A percentile compares a stretch with the other conserved stretches of the same genome.
phyloP scores from a whole-genome alignment of 2,113 vertebrate species.

The Smithornis capensis region DNA sequence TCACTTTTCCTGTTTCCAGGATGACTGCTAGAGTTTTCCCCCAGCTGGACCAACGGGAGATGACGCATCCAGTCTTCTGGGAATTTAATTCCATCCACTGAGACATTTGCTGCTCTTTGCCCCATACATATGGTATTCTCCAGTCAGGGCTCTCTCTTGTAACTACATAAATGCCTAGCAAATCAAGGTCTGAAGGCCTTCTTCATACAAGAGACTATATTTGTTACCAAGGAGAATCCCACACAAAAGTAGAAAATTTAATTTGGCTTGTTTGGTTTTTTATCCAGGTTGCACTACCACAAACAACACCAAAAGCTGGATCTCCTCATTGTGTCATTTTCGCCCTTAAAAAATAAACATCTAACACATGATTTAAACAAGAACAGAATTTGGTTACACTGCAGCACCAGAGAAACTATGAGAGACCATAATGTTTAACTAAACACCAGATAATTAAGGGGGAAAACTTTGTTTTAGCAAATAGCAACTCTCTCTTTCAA shows the following conservation, averaged over 20 bases:
- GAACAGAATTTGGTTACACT: not conserved
- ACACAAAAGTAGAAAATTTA: not conserved
- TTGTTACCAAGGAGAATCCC: not conserved
- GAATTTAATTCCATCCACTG: not conserved
- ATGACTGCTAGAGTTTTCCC: not conserved
- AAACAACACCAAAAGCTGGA: not conserved
- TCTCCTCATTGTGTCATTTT: not conserved
- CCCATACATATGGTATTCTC: not conserved
- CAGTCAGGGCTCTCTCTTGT: not conserved
- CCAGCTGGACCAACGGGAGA: not conserved
- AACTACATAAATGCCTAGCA: not conserved
- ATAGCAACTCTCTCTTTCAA: not conserved
- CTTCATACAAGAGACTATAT: not conserved
- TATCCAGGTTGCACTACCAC: not conserved
- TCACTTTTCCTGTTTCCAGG: not conserved
- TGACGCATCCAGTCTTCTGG: not conserved
- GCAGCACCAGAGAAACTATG: not conserved
- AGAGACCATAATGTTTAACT: not conserved
- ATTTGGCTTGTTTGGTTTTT: not conserved
- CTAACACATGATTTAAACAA: not conserved
- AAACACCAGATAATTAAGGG: not conserved
- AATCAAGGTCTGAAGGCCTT: not conserved
- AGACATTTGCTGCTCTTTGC: not conserved
- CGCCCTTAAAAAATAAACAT: not conserved
- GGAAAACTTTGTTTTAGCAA: not conserved